Base-by-base conservation (phyloP, 2,888 invertebrate species). In the Pyralis farinalis region DNA sequence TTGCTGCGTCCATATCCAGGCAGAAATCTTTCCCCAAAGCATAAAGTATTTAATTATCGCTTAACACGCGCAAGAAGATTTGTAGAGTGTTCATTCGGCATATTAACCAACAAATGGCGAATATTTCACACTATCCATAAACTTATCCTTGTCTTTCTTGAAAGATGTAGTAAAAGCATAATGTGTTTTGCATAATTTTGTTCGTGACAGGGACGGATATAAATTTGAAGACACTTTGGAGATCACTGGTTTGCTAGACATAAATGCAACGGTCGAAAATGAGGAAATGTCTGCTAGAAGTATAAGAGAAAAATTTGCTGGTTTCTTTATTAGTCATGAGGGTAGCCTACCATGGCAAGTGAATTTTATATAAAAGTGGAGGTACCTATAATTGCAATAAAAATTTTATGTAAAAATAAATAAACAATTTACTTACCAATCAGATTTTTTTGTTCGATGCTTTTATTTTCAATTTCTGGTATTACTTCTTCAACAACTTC, bases 111-210 rank as follows among this genome's bases (percentile, higher is more conserved):
- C 20, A 40, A 40, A 34, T 40, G 40, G 40, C 27, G 34, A 20
- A 34, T 40, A 34, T 40, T 34, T 40, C 34, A 40, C 12, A 38
- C 38, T 21, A n/a, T 38, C 43, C 9, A 34, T 40, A 30, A 31
- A 34, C 12, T 30, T 31, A 9, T 30, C 34, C 10, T 30, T 35
- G 12, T 7, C 34, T 11, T 35, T 40, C 27, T 25, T 28, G 1
- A 39, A 22, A n/a, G 34, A 11, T 10, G 33, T 39, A 16, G 12
- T 39, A 27, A 30, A 9, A 30, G 21, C 21, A 21, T 21, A 7
- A 5, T 21, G 21, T 7, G 21, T 21, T 5, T 21, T 21, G 7
- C 21, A 37, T 21, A 37, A 37, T 37, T 37, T 37, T 21, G 37
- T 37, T 1, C 12, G 21, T 2, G 31, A 37, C 21, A 30, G 37